These are phyloP conservation scores for Climacteris rufus DNA, from an alignment of 2,113 vertebrate species.

Conservation along the genomic window DNA sequence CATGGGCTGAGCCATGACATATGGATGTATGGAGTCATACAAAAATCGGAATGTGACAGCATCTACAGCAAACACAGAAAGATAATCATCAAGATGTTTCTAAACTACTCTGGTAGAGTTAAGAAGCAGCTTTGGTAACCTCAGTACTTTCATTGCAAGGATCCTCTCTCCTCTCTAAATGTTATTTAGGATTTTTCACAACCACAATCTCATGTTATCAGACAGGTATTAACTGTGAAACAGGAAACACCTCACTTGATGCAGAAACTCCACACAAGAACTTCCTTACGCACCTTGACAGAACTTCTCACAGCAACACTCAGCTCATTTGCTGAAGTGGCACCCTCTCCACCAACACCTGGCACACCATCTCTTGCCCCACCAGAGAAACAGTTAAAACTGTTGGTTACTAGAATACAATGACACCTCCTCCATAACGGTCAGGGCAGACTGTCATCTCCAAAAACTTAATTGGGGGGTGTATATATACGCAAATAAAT, in stretches of 20 bases:
- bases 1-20: neutral
- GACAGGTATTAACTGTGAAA: neutral
- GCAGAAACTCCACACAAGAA: neutral
- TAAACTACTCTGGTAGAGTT: neutral
- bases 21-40: neutral
- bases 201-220: neutral
- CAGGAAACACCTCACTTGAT: neutral
- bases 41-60: neutral
- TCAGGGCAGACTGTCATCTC: neutral
- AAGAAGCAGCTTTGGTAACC: neutral
- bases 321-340: neutral
- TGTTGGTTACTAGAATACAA: neutral
- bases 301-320: neutral
- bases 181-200: neutral
- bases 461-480: neutral
- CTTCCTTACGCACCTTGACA: neutral
- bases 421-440: neutral
- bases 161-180: neutral
- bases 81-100: neutral
- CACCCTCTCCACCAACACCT: neutral
- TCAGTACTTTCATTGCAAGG: neutral
- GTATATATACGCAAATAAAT: neutral
- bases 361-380: neutral
- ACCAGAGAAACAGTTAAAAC: neutral
- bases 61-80: neutral